Conservation (phyloP, 2,888 invertebrate genomes). For the Ennomos erosarius region DNA sequence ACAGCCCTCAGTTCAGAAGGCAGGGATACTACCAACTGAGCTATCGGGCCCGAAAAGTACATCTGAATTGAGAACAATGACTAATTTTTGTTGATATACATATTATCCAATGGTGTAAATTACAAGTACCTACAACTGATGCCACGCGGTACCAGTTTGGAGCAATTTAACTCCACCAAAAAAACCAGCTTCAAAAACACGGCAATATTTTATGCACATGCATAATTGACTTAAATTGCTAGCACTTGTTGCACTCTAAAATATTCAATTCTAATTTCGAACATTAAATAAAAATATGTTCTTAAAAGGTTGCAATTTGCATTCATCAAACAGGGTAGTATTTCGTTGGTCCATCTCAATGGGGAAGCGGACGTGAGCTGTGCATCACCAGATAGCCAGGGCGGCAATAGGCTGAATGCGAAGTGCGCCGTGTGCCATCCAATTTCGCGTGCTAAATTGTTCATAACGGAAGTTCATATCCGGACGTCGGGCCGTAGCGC, state of each 20-base stretch:
- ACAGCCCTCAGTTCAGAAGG: too few species aligned
- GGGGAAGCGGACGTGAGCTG: slow-evolving; percentile 60
- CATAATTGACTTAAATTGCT: not conserved
- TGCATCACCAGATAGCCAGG: slow-evolving; percentile 58
- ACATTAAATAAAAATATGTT: slow-evolving; percentile 2
- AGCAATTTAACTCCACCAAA: too few species aligned
- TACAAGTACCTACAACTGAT: too few species aligned
- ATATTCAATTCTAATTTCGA: not conserved
- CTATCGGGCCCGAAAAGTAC: too few species aligned
- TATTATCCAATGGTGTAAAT: too few species aligned
- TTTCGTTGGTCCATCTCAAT: slow-evolving; percentile 58
- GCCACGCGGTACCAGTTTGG: too few species aligned
- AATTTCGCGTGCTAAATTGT: slow-evolving; percentile 91
- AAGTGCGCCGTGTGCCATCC: slow-evolving; percentile 77
- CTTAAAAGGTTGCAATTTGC: slow-evolving; percentile 15
- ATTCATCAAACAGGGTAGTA: slow-evolving; percentile 21
- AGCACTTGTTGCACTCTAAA: not conserved
- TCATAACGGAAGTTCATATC: slow-evolving; percentile 95
- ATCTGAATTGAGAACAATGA: too few species aligned
- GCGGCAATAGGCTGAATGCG: slow-evolving; percentile 66
- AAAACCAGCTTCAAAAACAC: too few species aligned
- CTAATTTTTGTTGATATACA: too few species aligned
- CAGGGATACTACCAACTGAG: too few species aligned
- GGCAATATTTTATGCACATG: too few species aligned
- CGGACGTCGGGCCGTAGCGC: slow-evolving; percentile 85